Base-by-base conservation (phyloP, 2,888 invertebrate species). In the Automeris io region DNA sequence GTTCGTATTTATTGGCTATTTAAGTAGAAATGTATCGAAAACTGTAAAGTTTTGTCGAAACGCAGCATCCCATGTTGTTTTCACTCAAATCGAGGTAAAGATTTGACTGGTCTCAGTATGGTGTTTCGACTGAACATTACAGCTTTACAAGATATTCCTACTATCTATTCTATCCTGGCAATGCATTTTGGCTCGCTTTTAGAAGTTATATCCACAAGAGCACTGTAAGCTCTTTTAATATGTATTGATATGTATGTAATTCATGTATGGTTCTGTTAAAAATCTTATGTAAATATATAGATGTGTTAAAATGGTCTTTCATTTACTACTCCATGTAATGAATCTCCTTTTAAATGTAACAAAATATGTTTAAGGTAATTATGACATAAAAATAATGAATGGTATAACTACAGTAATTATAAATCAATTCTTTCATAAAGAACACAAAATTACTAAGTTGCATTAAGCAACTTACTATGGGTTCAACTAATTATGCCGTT, bases 261-360 rank as follows among this genome's bases (percentile, higher is more conserved):
- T 70, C 70, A 73, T 69, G 70, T 74, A 80, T 70, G 66, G 80
- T 85, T 85, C 85, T 85, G 85, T 86, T 85, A 75, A 78, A 61
- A 79, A 75, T 83, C 70, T 72, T 80, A 73, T 85, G 82, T 85
- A 85, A 85, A 85, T 83, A 85, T 83, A 86, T 83, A 85, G 83
- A 83, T 85, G 85, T 85, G 86, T 86, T 86, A 61, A 78, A 70
- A 77, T 51, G 38, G 54, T 69, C 45, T 81, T 82, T 82, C 41
- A 78, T 79, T 83, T 67, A 33, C 16, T 8, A 33, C 21, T n/a
- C 9, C 8, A 3, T 4, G 2, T 25, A 41, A 36, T 19, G 34
- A 22, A 39, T 37, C 34, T 32, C 13, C 12, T 26, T 46, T 38
- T 48, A 46, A 12, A 29, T 29, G 7, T 43, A 46, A 29, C 16